Evolutionary conservation across 2,888 invertebrate genomes (phyloP), one percentile per base, ranked within the genome.

Genomic region (Thera obeliscata): DNA sequence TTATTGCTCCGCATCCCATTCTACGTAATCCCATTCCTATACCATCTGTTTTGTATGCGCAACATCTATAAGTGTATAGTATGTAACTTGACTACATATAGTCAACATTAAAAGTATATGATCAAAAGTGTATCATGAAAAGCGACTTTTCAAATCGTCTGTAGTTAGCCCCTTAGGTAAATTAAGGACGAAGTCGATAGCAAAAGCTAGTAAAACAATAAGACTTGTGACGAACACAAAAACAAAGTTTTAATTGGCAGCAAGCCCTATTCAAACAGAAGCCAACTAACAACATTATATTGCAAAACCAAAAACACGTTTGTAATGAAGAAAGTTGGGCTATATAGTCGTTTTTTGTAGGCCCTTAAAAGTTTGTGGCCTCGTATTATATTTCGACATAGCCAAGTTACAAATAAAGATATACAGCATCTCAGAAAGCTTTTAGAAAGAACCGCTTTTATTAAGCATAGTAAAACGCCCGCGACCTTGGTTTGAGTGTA

Each of bases 371-470:
- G 56, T 65, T 59, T 50, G 49, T 48, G 12, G 56, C 55, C 7
- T 62, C 50, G 59, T 62, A 52, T 62, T 65, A 62, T 64, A 64
- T 61, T 61, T 69, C 65, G 4, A 55, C 58, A 61, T 57, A 57
- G 62, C 43, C 55, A 69, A 62, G 55, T 69, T 65, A 54, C 46
- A 36, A 65, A 65, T 65, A 58, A 65, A 69, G 61, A 65, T 55
- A 36, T 62, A 68, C 55, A 58, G 56, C 12, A 41, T 64, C 52
- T 56, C 56, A n/a, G 36, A 63, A 64, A 64, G 63, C 60, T 66
- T 54, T 64, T 61, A 66, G 43, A 56, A 56, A 41, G 22, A 61
- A 55, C 35, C 38, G 6, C 56, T 67, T 56, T 49, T 63, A 56
- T 56, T 56, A 56, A 36, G 3, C 9, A 52, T 8, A 33, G 8